Conservation (phyloP, 1,140 invertebrate genomes). For the Chymomyza costata region DNA sequence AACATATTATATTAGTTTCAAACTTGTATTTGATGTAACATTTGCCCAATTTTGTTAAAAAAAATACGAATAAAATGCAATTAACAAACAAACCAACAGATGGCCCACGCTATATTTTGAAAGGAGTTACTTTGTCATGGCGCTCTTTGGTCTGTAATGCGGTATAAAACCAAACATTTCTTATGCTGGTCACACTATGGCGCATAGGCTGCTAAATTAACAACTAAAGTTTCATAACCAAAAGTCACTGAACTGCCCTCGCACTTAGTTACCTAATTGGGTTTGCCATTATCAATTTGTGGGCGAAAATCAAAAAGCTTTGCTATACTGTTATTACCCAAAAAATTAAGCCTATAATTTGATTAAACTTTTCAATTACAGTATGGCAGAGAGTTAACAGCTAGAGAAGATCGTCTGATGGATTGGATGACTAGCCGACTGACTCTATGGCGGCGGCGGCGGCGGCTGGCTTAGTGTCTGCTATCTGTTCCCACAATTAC, state of each 20-base stretch:
- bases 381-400: conserved; percentile 70
- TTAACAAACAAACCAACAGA: no score
- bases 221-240: neutral
- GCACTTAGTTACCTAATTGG: neutral
- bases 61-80: no score
- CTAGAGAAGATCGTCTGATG: conserved; percentile 17
- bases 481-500: conserved; percentile 71
- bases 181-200: no score
- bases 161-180: no score
- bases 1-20: no score
- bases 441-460: conserved; percentile 5
- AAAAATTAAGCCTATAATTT: conserved; percentile 69
- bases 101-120: no score
- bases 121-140: no score
- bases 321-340: no score
- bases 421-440: neutral
- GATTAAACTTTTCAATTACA: conserved; percentile 72
- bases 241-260: neutral
- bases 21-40: no score
- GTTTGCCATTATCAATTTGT: conserved; percentile 24
- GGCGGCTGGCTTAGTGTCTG: conserved; percentile 40
- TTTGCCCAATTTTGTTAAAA: no score
- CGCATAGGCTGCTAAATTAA: neutral
- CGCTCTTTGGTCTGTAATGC: no score
- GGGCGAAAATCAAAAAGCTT: no score